Conservation (phyloP, 2,888 invertebrate genomes). For the Dugesia japonica region DNA sequence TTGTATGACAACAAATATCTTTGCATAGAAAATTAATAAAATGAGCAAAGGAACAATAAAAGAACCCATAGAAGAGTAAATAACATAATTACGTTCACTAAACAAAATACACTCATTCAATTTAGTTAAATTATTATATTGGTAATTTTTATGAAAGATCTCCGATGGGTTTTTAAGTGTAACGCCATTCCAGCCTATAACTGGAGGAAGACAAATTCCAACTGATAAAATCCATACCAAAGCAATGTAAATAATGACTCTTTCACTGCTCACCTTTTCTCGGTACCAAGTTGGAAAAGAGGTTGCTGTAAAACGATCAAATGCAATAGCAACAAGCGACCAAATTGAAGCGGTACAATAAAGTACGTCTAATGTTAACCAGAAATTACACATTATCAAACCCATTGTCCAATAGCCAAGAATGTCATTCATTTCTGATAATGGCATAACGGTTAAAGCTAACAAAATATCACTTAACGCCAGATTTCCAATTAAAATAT, state of each 20-base stretch:
- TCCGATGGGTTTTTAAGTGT: neutral
- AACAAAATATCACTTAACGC: constrained; percentile 47
- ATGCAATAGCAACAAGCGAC: constrained; percentile 47
- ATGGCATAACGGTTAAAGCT: constrained; percentile 45
- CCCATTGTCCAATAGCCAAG: constrained; percentile 47
- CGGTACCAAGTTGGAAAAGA: constrained; percentile 48
- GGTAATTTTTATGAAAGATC: constrained; percentile 27
- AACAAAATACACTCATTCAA: constrained; percentile 44
- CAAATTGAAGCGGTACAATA: constrained; percentile 49
- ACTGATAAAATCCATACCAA: constrained; percentile 47
- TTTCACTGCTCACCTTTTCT: constrained; percentile 41
- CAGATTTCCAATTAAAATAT: constrained; percentile 47
- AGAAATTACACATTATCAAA: constrained; percentile 41
- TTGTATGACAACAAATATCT: constrained; percentile 44
- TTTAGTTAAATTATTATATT: constrained; percentile 36
- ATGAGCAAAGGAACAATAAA: constrained; percentile 45
- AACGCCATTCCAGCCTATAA: constrained; percentile 41
- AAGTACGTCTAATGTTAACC: constrained; percentile 45
- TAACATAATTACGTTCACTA: constrained; percentile 43
- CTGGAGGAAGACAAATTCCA: constrained; percentile 44
- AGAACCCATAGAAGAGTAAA: constrained; percentile 46
- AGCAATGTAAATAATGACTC: constrained; percentile 42
- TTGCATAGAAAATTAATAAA: constrained; percentile 45
- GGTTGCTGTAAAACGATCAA: constrained; percentile 47
- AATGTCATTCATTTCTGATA: constrained; percentile 43